phyloP scores from a whole-genome alignment of 2,113 vertebrate species.

The Theristicus caerulescens region DNA sequence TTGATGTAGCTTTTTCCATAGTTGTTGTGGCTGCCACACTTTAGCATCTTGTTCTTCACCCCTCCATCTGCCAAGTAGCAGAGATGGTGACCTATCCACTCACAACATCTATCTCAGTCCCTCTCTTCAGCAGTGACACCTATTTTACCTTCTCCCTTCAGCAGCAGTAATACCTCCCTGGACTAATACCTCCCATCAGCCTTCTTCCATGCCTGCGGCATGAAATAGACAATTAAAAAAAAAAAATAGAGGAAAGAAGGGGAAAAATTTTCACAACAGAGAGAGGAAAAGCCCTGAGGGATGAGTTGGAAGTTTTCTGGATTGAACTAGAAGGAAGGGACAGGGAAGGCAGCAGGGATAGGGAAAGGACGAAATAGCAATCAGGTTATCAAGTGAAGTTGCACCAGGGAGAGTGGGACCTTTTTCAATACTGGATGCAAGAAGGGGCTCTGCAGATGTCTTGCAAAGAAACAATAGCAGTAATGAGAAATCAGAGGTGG shows the following conservation, averaged over 20 bases:
- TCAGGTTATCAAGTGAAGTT: neutral
- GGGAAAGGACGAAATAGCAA: neutral
- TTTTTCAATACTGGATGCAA: neutral
- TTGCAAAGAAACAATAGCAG: neutral
- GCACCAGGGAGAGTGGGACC: neutral
- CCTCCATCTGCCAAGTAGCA: neutral
- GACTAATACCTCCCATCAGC: neutral
- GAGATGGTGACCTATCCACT: neutral
- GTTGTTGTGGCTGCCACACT: neutral
- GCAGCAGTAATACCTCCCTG: neutral
- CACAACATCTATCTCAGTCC: neutral
- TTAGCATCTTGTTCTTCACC: neutral
- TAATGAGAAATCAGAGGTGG: neutral
- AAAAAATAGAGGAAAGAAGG: neutral
- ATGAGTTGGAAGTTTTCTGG: neutral
- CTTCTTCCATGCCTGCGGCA: neutral
- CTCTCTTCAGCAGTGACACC: neutral
- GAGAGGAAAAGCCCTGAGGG: neutral
- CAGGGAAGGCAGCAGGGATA: neutral
- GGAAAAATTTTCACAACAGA: neutral
- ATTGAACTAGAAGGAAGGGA: neutral
- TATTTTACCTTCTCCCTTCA: neutral
- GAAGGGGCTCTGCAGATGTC: neutral
- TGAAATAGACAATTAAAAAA: neutral
- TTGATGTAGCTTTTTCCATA: neutral